phyloP scores from a whole-genome alignment of 1,140 invertebrate genomes.

The Anastrepha obliqua region DNA sequence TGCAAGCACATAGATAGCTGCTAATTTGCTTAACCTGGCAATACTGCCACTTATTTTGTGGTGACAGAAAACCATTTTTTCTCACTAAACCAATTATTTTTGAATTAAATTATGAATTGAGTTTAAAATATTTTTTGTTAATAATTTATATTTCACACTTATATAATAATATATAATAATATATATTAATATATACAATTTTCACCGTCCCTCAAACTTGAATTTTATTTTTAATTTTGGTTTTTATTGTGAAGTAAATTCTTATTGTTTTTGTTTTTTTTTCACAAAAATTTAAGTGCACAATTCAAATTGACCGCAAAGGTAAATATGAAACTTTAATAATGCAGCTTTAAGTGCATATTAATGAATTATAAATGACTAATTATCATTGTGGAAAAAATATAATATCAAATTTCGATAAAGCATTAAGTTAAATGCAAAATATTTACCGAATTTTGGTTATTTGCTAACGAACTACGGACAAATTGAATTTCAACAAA shows the following conservation, averaged over 20 bases:
- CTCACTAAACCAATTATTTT: too few species aligned
- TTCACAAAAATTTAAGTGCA: background rate
- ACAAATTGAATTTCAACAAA: background rate
- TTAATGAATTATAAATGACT: background rate
- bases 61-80: background rate
- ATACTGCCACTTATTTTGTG: conserved; percentile 20
- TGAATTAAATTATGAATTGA: background rate
- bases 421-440: background rate
- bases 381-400: background rate
- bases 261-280: background rate
- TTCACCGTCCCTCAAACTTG: background rate
- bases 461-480: background rate
- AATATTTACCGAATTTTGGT: conserved; percentile 13
- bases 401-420: background rate
- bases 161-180: too few species aligned
- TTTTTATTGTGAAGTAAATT: background rate
- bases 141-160: background rate
- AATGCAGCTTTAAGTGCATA: conserved; percentile 20
- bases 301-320: conserved; percentile 23
- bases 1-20: background rate
- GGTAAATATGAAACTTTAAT: conserved; percentile 38
- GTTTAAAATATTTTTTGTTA: background rate
- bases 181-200: too few species aligned
- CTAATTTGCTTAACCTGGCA: background rate
- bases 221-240: background rate